phyloP scores from a whole-genome alignment of 2,888 invertebrate species.

The Vanessa cardui region DNA sequence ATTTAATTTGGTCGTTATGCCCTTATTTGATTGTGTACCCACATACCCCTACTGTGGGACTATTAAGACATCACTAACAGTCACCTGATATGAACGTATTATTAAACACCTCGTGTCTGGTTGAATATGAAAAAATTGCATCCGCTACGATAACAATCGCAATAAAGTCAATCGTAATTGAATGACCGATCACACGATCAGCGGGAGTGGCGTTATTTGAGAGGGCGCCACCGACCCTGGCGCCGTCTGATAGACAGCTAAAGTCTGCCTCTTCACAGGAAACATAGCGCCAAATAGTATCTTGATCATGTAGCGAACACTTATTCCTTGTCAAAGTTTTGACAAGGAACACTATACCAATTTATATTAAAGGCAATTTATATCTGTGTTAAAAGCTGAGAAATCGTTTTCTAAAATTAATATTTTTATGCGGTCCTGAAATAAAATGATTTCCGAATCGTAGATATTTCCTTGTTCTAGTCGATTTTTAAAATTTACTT shows the following conservation, averaged over 20 bases:
- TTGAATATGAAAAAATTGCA: slow-evolving; percentile 38
- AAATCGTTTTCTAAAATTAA: too few species aligned
- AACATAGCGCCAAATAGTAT: slow-evolving; percentile 14
- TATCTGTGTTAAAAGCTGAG: too few species aligned
- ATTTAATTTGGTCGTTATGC: too few species aligned
- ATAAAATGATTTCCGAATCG: too few species aligned
- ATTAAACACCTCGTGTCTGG: slow-evolving; percentile 20
- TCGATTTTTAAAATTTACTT: too few species aligned
- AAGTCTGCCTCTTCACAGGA: slow-evolving; percentile 18
- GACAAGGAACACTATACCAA: too few species aligned
- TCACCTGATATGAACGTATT: background rate
- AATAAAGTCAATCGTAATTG: slow-evolving; percentile 51
- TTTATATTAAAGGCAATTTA: too few species aligned
- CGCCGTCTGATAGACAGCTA: slow-evolving; percentile 36
- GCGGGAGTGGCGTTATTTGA: slow-evolving; percentile 46
- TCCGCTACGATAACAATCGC: slow-evolving; percentile 42
- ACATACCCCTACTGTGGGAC: background rate
- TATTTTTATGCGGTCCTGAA: too few species aligned
- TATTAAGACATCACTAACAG: background rate
- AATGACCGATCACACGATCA: slow-evolving; percentile 43
- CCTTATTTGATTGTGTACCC: too few species aligned
- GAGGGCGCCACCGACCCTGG: slow-evolving; percentile 49
- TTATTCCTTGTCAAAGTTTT: too few species aligned
- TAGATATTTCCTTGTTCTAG: too few species aligned
- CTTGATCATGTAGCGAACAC: background rate